Evolutionary conservation across 2,888 invertebrate species (phyloP).

Genomic region (Sympetrum striolatum): DNA sequence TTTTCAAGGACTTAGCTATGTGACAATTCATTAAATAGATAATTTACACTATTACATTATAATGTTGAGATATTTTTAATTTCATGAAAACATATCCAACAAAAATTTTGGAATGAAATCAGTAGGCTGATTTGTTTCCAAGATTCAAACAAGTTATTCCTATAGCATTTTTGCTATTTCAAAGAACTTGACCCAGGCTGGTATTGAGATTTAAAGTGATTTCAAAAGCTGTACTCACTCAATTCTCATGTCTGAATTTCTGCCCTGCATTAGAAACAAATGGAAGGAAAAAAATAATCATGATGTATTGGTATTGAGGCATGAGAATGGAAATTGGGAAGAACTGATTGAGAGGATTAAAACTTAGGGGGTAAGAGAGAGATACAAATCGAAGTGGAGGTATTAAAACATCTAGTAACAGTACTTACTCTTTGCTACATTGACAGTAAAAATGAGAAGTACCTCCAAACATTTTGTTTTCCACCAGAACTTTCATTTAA

Average conservation of each 20-base stretch:
- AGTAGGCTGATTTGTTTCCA: not conserved
- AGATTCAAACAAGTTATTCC: not conserved
- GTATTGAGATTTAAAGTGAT: not conserved
- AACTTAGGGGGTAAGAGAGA: not conserved
- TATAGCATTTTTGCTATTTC: not conserved
- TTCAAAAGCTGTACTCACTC: not conserved
- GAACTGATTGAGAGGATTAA: not conserved
- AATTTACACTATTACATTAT: too few species aligned
- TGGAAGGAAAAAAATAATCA: not conserved
- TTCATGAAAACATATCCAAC: too few species aligned
- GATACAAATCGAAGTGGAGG: not conserved
- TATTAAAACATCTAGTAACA: not conserved
- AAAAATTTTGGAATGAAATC: not conserved
- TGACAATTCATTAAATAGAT: too few species aligned
- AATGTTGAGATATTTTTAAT: too few species aligned
- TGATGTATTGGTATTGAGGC: too few species aligned
- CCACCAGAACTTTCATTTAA: not conserved
- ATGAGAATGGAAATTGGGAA: not conserved
- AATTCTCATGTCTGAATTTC: not conserved
- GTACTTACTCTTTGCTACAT: not conserved
- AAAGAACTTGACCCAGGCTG: not conserved
- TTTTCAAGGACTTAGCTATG: not conserved
- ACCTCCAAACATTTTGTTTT: not conserved
- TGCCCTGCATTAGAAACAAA: not conserved
- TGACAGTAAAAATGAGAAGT: not conserved